Evolutionary conservation across 2,797 vertebrate genomes (phyloP), one percentile per base, ranked within the genome.

Genomic region (Clarias laeviceps): DNA sequence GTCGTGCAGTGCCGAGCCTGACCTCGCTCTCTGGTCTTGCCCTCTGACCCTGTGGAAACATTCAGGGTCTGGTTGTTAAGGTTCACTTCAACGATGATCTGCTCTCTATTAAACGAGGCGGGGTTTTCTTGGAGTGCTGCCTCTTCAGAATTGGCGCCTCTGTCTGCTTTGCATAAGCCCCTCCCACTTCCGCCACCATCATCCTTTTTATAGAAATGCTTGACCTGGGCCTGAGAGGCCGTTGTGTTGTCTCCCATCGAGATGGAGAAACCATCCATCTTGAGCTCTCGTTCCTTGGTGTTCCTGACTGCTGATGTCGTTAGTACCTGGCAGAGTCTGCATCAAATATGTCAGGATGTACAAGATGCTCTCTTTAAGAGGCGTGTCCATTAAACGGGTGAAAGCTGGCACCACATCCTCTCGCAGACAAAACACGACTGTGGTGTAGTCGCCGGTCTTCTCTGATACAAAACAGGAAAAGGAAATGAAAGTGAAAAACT

Each of bases 31-130:
- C 45, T 76, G 59, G 2, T 37, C 37, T 98, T 97, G 5, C 96
- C 96, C 86, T 99, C 97, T 0, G 88, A 94, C 37, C 98, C 97
- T 59, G 98, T 98, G 40, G 97, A 99, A 89, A 99, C 98, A 0
- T 99, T 98, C 66, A 99, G 95, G 0, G 98, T 99, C 93, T 99
- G 98, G 93, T 99, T 99, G 94, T 99, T 99, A 87, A 99, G 96
- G 91, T 99, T 99, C 91, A 99, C 98, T 93, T 99, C 98, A 74
- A 99, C 98, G 0, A 99, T 99, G 93, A 99, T 99, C 93, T 99
- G 98, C 90, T 99, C 96, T 82, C 94, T 94, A 93, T 97, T 97
- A 89, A 97, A 99, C 15, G 97, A 96, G 50, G 92, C 84, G n/a
- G 96, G 93, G 74, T 90, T 91, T 3, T 96, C 96, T 0, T 95